phyloP scores from a whole-genome alignment of 2,113 vertebrate species.

The Chunga burmeisteri region DNA sequence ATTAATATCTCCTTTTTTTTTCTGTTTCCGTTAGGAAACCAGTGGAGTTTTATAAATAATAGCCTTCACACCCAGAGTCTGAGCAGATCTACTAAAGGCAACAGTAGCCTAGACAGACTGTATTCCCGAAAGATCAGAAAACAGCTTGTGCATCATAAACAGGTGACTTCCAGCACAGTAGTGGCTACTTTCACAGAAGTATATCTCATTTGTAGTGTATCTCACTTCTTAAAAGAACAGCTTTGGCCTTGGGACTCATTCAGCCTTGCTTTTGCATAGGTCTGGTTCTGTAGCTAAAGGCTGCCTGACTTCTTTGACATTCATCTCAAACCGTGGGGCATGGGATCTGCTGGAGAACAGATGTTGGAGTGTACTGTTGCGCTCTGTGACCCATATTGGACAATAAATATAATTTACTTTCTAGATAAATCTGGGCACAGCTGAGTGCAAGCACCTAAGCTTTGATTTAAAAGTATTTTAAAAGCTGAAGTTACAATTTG shows the following conservation, averaged over 20 bases:
- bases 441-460: not conserved
- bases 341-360: not conserved
- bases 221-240: not conserved
- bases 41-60: constrained; percentile 99
- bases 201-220: not conserved
- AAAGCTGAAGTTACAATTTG: not conserved
- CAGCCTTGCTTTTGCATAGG: constrained; percentile 42
- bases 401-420: not conserved
- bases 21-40: constrained; percentile 80
- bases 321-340: not conserved
- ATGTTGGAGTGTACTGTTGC: not conserved
- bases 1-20: not conserved
- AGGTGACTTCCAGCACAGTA: constrained; percentile 82
- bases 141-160: constrained; percentile 97
- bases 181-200: not conserved
- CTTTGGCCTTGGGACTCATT: constrained; percentile 32
- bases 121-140: constrained; percentile 98
- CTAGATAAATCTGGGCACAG: not conserved
- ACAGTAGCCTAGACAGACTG: constrained; percentile 93
- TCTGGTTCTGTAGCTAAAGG: constrained; percentile 42
- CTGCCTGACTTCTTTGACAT: constrained; percentile 24
- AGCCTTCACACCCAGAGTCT: constrained; percentile 93
- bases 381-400: not conserved
- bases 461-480: not conserved
- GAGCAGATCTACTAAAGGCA: constrained; percentile 90